phyloP scores from a whole-genome alignment of 2,888 invertebrate species.

The Habroteleia sp. region DNA sequence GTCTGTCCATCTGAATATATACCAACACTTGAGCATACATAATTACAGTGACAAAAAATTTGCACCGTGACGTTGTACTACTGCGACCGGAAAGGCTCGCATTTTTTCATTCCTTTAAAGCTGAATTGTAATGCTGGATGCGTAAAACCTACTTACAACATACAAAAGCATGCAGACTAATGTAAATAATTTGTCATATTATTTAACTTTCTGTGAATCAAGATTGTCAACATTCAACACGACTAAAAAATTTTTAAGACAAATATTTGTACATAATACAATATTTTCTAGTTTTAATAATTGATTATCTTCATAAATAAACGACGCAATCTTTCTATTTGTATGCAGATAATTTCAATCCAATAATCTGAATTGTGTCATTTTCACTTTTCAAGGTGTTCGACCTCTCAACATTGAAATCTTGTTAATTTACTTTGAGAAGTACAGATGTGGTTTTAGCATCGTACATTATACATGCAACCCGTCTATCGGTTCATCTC shows the following conservation, averaged over 20 bases:
- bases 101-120: constrained; percentile 41
- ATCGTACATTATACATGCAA: constrained; percentile 35
- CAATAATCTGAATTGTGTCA: not conserved
- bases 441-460: constrained; percentile 15
- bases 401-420: constrained; percentile 16
- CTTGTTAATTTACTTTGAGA: constrained; percentile 16
- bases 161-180: too few species aligned
- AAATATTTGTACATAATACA: constrained; percentile 27
- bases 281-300: not conserved
- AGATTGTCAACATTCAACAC: too few species aligned
- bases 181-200: too few species aligned
- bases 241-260: too few species aligned
- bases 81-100: constrained; percentile 39
- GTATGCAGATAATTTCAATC: not conserved
- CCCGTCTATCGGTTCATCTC: constrained; percentile 13
- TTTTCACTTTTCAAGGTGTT: constrained; percentile 9
- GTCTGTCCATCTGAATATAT: constrained; percentile 13
- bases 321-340: not conserved
- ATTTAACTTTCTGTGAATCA: too few species aligned
- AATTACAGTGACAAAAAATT: constrained; percentile 24
- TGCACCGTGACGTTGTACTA: constrained; percentile 14
- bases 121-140: constrained; percentile 43
- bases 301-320: too few species aligned
- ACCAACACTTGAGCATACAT: constrained; percentile 20
- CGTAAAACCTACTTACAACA: constrained; percentile 41